Conservation (phyloP, 2,113 vertebrate species). For the Alaudala cheleensis region DNA sequence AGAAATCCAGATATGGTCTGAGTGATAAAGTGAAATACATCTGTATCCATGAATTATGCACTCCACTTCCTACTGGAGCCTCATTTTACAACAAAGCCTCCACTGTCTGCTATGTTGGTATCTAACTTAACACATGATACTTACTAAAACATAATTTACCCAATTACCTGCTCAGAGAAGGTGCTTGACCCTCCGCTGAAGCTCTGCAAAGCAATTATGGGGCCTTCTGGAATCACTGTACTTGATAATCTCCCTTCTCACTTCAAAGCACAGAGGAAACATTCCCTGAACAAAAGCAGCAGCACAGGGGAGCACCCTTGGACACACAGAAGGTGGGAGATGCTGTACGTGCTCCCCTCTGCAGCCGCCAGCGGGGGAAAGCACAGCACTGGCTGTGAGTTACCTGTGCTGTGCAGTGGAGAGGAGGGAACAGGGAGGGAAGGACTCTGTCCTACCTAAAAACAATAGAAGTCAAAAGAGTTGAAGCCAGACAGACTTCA, state of each 20-base stretch:
- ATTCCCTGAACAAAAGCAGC: not conserved
- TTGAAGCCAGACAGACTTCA: not conserved
- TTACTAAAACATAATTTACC: conserved; percentile 1
- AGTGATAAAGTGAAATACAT: not conserved
- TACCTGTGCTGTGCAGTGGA: accelerated
- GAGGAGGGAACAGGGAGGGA: not conserved
- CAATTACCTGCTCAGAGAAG: conserved; percentile 25
- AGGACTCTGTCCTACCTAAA: not conserved
- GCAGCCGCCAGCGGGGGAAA: not conserved
- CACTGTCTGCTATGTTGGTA: not conserved
- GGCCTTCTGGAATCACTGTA: not conserved
- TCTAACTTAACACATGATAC: not conserved
- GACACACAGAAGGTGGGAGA: not conserved
- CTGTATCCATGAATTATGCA: not conserved
- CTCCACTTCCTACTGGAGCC: not conserved
- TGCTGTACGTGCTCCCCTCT: accelerated
- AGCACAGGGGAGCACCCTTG: not conserved
- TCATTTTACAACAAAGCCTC: not conserved
- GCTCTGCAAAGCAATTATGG: not conserved
- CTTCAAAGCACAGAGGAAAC: not conserved
- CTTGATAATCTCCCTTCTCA: not conserved
- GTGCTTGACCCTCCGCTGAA: not conserved
- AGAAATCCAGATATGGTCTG: not conserved
- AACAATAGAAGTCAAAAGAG: not conserved
- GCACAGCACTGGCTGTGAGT: not conserved